Conservation (phyloP, 2,888 invertebrate genomes). For the Yponomeuta plumbellus region DNA sequence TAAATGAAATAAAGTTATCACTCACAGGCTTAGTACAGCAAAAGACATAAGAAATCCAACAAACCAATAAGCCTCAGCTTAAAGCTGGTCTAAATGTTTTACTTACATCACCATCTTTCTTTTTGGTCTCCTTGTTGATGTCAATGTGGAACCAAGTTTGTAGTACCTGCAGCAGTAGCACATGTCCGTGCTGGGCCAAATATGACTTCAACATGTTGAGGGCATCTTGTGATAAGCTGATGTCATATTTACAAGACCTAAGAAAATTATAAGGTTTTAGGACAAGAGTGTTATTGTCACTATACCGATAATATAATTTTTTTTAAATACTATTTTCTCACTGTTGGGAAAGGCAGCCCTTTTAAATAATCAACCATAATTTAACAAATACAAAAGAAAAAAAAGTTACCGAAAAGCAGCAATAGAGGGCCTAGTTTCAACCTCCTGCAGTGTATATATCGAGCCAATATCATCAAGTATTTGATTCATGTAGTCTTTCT, state of each 20-base stretch:
- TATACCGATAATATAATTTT: too few relatives aligned
- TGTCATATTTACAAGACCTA: constrained; percentile 83
- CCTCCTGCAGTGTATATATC: constrained; percentile 76
- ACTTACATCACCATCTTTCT: constrained; percentile 36
- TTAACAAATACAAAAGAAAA: background rate
- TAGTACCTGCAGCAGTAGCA: constrained; percentile 81
- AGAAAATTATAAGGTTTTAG: constrained; percentile 29
- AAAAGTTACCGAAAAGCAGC: constrained; percentile 76
- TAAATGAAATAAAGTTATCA: too few relatives aligned
- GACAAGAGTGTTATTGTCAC: background rate
- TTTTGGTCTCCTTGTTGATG: constrained; percentile 65
- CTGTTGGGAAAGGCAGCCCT: too few relatives aligned
- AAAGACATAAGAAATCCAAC: constrained; percentile 3
- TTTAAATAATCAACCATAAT: background rate
- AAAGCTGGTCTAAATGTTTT: background rate
- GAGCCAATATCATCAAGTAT: constrained; percentile 69
- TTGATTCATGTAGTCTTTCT: constrained; percentile 72
- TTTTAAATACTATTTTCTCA: too few relatives aligned
- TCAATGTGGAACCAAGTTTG: constrained; percentile 80
- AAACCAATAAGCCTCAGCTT: constrained; percentile 1
- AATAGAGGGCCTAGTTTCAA: constrained; percentile 77
- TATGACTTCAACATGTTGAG: constrained; percentile 79
- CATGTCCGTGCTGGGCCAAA: constrained; percentile 81
- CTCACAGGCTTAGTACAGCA: too few relatives aligned
- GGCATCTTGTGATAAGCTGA: constrained; percentile 81